These are phyloP conservation scores for Diplazon laetatorius DNA, from an alignment of 2,888 invertebrate genomes.

Conservation along the genomic window DNA sequence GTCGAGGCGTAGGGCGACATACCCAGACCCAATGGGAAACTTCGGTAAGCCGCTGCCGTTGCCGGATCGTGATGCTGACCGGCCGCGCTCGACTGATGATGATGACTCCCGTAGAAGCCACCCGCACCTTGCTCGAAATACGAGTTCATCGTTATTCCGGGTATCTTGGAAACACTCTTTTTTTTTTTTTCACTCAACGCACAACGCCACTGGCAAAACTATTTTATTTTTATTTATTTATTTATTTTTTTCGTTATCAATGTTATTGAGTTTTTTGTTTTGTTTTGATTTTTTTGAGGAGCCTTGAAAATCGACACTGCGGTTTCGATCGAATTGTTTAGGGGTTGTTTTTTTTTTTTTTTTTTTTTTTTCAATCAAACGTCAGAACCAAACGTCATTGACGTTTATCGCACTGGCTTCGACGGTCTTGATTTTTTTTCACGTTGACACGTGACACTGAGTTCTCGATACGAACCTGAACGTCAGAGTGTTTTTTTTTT, in stretches of 20 bases:
- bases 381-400: conserved; percentile 35
- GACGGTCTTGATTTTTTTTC: conserved; percentile 39
- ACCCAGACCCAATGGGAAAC: conserved; percentile 93
- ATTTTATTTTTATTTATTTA: conserved; percentile 3
- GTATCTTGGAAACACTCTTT: conserved; percentile 77
- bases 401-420: conserved; percentile 39
- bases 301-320: not conserved
- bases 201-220: conserved; percentile 73
- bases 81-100: conserved; percentile 89
- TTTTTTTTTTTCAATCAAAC: conserved; percentile 2
- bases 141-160: conserved; percentile 91
- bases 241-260: not conserved
- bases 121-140: conserved; percentile 94
- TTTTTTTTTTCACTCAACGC: conserved; percentile 76
- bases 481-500: too few relatives aligned
- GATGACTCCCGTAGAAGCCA: conserved; percentile 96
- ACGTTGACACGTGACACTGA: conserved; percentile 43
- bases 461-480: conserved; percentile 2
- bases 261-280: not conserved
- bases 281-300: not conserved
- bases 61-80: conserved; percentile 90
- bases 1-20: conserved; percentile 92
- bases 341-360: too few relatives aligned
- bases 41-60: conserved; percentile 89
- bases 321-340: not conserved